Conservation (phyloP, 2,797 vertebrate species). For the Etheostoma nigrum region DNA sequence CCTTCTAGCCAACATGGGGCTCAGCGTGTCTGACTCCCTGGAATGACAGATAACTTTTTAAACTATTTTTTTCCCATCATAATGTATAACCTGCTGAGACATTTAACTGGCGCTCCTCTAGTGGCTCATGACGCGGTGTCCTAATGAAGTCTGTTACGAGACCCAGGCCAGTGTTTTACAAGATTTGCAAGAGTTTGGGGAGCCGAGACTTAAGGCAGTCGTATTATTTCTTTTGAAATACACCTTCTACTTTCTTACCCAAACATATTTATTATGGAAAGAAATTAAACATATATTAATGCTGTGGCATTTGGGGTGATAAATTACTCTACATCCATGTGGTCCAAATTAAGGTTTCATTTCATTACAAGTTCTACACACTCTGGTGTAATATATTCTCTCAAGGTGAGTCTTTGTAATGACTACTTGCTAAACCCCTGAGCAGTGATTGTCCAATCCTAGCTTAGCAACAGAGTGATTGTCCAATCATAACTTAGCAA, state of each 20-base stretch:
- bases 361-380: constrained; percentile 32
- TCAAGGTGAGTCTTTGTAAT: constrained; percentile 28
- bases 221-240: constrained; percentile 45
- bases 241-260: constrained; percentile 30
- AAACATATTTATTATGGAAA: constrained; percentile 44
- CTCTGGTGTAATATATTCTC: background rate
- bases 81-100: constrained; percentile 50
- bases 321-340: constrained; percentile 17
- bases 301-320: constrained; percentile 53
- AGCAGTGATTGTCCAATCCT: background rate
- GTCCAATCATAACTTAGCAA: background rate
- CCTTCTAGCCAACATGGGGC: constrained; percentile 50
- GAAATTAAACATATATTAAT: constrained; percentile 47
- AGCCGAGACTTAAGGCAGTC: background rate
- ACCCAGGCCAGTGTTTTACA: constrained; percentile 22
- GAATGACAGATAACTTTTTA: constrained; percentile 52
- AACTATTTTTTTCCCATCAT: background rate
- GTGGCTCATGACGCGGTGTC: constrained; percentile 31
- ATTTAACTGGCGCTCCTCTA: constrained; percentile 39
- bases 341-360: constrained; percentile 30
- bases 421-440: background rate
- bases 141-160: constrained; percentile 51
- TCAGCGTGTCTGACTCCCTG: constrained; percentile 51
- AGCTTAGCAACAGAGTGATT: background rate
- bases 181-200: constrained; percentile 7